These are phyloP conservation scores for Amblyopsis rosae DNA, from an alignment of 2,113 vertebrate genomes.

Conservation along the genomic window DNA sequence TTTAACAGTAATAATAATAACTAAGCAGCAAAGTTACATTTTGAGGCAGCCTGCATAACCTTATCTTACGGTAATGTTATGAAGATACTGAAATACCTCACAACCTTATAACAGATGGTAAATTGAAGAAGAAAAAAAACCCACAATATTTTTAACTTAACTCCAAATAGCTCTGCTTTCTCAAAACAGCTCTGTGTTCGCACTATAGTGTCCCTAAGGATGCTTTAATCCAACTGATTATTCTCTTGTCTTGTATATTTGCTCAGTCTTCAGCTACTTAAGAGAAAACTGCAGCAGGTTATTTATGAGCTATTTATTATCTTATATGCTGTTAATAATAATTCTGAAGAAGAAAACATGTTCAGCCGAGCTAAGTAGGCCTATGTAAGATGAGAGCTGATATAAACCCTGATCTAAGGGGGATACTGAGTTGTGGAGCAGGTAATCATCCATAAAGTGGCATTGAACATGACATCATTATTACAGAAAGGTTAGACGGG, in stretches of 20 bases:
- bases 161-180: too few relatives aligned
- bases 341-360: neutral
- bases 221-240: neutral
- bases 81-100: neutral
- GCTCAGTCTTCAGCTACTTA: slow-evolving; percentile 6
- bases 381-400: too few relatives aligned
- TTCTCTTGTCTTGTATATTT: neutral
- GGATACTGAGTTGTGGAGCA: too few relatives aligned
- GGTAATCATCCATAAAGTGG: too few relatives aligned
- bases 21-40: neutral
- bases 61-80: neutral
- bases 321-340: neutral
- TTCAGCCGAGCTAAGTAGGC: neutral
- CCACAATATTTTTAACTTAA: neutral
- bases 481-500: too few relatives aligned
- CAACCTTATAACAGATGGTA: too few relatives aligned
- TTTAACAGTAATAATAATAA: too few relatives aligned
- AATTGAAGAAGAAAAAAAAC: too few relatives aligned
- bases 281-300: neutral
- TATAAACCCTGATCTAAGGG: too few relatives aligned
- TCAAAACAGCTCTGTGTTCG: neutral
- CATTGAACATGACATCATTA: too few relatives aligned
- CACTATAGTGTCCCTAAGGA: neutral
- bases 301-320: neutral
- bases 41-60: neutral